A percentile compares a stretch with the other conserved stretches of the same genome.
These are phyloP conservation scores for Nephrotoma guestfalica DNA, from an alignment of 2,888 invertebrate genomes.

Conservation along the genomic window DNA sequence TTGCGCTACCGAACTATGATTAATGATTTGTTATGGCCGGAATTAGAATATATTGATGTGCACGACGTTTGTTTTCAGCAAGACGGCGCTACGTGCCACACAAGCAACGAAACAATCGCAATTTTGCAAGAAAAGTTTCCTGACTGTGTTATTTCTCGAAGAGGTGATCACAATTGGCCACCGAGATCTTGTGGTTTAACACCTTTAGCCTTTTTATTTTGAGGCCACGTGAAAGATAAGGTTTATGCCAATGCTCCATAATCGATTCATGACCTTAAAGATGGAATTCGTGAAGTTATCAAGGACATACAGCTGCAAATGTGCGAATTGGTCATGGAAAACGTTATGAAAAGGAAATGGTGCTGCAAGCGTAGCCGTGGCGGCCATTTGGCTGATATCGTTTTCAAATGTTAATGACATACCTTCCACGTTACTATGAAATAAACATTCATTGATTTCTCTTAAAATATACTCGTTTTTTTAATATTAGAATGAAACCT, in stretches of 20 bases:
- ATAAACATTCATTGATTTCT: too few species aligned
- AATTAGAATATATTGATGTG: not conserved
- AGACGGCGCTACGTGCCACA: constrained; percentile 2
- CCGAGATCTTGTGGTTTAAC: not conserved
- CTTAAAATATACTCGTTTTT: too few species aligned
- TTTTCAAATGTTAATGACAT: too few species aligned
- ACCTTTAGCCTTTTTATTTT: not conserved
- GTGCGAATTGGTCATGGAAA: too few species aligned
- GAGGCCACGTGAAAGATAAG: not conserved
- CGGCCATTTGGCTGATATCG: too few species aligned
- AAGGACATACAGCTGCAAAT: not conserved
- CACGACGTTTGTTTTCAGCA: not conserved
- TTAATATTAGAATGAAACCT: too few species aligned
- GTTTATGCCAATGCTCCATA: not conserved
- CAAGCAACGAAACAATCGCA: not conserved
- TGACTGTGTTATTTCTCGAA: not conserved
- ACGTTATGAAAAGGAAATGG: too few species aligned
- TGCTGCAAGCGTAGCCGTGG: too few species aligned
- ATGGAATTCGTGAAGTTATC: not conserved
- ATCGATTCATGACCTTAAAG: not conserved
- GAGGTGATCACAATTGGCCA: not conserved
- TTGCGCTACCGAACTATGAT: constrained; percentile 6
- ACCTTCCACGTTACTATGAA: too few species aligned
- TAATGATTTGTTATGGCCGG: not conserved
- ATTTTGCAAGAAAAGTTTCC: not conserved